Evolutionary conservation across 2,113 vertebrate species (phyloP), one percentile per base, ranked within the genome.

Genomic region (Lepus americanus): DNA sequence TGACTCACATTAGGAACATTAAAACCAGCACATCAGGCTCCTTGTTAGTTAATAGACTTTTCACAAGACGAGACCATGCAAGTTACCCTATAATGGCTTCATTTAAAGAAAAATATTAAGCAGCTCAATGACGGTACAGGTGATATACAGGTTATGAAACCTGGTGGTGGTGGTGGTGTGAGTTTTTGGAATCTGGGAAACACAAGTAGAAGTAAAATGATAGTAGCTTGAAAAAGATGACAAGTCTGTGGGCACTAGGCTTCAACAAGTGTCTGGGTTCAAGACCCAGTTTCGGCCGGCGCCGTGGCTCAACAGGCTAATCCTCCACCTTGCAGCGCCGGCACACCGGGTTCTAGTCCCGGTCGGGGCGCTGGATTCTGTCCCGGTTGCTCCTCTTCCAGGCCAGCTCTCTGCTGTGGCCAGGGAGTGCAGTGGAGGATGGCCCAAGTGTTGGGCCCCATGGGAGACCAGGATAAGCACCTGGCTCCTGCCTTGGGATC

Each of bases 1-100:
- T 88, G 66, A 79, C 73, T 87, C 33, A 23, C 67, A 72, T 51
- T 91, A 96, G 73, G 85, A 53, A 88, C 77, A 70, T 36, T 80
- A 76, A 69, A 94, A 70, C 61, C 19, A 87, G 59, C 49, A 80
- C 29, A 76, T 64, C 25, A 85, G 29, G 72, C 72, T 88, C 44
- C 14, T 66, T 78, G 33, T 89, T 84, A 84, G 83, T 74, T 90
- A 59, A 22, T 80, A 25, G 31, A 36, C 33, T 2, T 64, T 59
- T 44, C 11, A 80, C 36, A 66, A 90, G 78, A 44, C 44, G 6
- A 44, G 44, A 44, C 44, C 44, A 8, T 44, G 44, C 44, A 8
- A 44, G 44, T 44, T 44, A 44, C 44, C 44, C 44, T 44, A 7
- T 69, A 87, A 77, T 89, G 53, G 70, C 19, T 73, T 87, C 20